phyloP scores from a whole-genome alignment of 2,113 vertebrate species.

The Suricata suricatta region DNA sequence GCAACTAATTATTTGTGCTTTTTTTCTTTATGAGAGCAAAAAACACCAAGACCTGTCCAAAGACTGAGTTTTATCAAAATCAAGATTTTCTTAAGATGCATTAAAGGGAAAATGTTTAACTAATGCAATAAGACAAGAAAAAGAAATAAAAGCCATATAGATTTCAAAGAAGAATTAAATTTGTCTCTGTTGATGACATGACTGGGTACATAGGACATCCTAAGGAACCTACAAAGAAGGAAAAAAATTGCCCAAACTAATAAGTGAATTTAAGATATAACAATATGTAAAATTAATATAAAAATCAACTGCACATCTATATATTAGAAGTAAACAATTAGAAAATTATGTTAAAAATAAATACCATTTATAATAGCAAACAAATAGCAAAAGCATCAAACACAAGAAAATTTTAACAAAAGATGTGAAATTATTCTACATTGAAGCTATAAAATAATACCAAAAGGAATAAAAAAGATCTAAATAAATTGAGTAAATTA shows the following conservation, averaged over 20 bases:
- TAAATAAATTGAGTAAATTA: background rate
- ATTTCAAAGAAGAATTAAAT: background rate
- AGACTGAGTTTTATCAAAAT: slow-evolving; percentile 20
- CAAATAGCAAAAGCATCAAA: background rate
- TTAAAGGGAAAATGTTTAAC: background rate
- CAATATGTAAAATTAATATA: background rate
- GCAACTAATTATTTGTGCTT: background rate
- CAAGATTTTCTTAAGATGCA: background rate
- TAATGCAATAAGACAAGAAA: slow-evolving; percentile 52
- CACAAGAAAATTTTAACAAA: slow-evolving; percentile 29
- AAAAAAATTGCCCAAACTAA: background rate
- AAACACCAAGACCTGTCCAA: background rate
- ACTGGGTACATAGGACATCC: background rate
- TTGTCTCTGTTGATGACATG: background rate
- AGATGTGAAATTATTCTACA: background rate
- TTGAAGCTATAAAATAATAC: background rate
- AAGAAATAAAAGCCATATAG: slow-evolving; percentile 9
- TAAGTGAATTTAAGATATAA: background rate
- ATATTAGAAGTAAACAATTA: background rate
- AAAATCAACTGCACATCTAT: background rate
- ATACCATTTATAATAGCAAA: background rate
- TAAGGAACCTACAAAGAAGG: background rate
- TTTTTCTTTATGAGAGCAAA: background rate
- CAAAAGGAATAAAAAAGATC: slow-evolving; percentile 6
- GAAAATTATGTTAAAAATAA: slow-evolving; percentile 43